These are phyloP conservation scores for Lordiphosa fenestrarum DNA, from an alignment of 2,888 invertebrate species.

Conservation along the genomic window DNA sequence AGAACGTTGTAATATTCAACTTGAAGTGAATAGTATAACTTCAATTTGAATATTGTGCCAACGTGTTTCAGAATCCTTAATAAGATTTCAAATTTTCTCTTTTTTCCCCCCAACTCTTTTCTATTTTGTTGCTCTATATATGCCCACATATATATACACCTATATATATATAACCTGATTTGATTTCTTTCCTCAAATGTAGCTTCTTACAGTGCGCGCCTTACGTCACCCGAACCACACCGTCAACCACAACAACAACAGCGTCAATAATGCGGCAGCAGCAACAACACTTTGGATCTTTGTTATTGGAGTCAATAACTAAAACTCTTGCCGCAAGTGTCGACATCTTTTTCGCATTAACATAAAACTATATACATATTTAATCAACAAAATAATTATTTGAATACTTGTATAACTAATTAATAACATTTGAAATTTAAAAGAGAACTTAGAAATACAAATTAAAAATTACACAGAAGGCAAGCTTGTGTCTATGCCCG, in stretches of 20 bases:
- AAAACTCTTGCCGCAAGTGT: constrained; percentile 46
- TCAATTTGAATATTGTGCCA: constrained; percentile 57
- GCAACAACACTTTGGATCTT: constrained; percentile 28
- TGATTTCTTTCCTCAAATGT: constrained; percentile 73
- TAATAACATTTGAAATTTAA: constrained; percentile 59
- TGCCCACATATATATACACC: constrained; percentile 41
- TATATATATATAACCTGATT: constrained; percentile 65
- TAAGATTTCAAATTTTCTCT: constrained; percentile 41
- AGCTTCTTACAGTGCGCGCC: constrained; percentile 64
- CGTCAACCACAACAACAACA: constrained; percentile 30
- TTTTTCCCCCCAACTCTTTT: constrained; percentile 19
- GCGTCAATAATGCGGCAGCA: constrained; percentile 30
- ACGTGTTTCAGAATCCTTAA: constrained; percentile 29
- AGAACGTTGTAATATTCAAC: constrained; percentile 48
- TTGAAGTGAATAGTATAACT: constrained; percentile 46
- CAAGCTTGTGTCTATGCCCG: constrained; percentile 67
- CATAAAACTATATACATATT: constrained; percentile 37
- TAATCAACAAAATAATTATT: constrained; percentile 51
- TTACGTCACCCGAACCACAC: constrained; percentile 27
- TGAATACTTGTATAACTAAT: constrained; percentile 55
- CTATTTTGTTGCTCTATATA: constrained; percentile 45
- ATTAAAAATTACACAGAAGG: constrained; percentile 46
- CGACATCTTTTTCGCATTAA: constrained; percentile 25
- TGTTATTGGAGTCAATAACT: constrained; percentile 42
- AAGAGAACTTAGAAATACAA: constrained; percentile 60